Percentiles rank a stretch among this genome's conserved stretches.
phyloP scores from a whole-genome alignment of 2,113 vertebrate genomes.

The Bombycilla garrulus region DNA sequence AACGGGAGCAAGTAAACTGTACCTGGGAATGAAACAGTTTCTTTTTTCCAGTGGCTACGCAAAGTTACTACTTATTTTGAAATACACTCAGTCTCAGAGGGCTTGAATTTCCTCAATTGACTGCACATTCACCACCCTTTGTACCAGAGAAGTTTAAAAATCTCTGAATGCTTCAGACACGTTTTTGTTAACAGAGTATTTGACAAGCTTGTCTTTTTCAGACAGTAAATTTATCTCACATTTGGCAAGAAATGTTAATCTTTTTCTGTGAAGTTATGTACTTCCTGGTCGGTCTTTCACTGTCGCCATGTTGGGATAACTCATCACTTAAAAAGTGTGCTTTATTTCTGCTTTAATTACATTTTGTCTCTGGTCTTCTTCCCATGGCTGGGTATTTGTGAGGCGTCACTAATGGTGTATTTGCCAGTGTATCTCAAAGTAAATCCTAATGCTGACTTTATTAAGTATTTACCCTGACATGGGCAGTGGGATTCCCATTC shows the following conservation, averaged over 20 bases:
- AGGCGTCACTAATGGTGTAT: neutral
- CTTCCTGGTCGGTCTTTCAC: neutral
- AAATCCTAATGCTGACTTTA: neutral
- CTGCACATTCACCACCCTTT: neutral
- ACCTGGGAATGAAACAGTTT: neutral
- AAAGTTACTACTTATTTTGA: neutral
- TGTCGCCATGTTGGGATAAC: neutral
- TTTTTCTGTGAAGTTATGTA: neutral
- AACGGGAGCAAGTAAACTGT: neutral
- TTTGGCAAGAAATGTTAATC: neutral
- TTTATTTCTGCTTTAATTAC: neutral
- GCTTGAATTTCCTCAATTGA: neutral
- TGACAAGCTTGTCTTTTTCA: neutral
- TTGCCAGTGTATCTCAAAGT: neutral
- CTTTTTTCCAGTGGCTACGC: neutral
- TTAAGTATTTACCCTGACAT: neutral
- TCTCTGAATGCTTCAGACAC: neutral
- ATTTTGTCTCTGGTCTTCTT: neutral
- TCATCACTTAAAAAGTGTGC: neutral
- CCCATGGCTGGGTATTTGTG: neutral
- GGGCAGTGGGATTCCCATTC: neutral
- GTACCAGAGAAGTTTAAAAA: neutral
- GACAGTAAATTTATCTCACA: neutral
- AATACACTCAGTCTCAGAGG: accelerated
- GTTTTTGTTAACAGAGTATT: neutral